Percentiles rank a stretch among this genome's conserved stretches.
Conservation (phyloP, 2,888 invertebrate genomes). For the Muschampia staudingeri region DNA sequence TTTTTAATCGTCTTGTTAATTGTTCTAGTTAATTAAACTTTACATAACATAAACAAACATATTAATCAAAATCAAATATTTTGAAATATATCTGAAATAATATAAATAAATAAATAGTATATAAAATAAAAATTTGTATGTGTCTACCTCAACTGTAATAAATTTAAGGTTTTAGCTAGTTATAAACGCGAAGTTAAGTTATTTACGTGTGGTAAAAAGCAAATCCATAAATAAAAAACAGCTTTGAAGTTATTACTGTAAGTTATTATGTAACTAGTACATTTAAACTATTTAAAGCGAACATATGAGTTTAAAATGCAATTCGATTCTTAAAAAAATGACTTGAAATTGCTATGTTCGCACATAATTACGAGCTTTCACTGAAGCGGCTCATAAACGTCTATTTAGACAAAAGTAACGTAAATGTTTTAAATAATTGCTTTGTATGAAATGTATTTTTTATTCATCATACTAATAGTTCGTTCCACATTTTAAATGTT, state of each 20-base stretch:
- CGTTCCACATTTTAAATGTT: background rate
- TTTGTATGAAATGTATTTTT: background rate
- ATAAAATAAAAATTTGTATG: background rate
- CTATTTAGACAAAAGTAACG: background rate
- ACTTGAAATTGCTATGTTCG: slow-evolving; percentile 54
- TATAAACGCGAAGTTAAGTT: background rate
- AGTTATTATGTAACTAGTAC: background rate
- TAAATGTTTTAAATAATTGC: background rate
- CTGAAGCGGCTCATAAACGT: slow-evolving; percentile 16
- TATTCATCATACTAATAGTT: background rate
- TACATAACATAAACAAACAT: background rate
- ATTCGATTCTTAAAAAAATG: slow-evolving; percentile 12
- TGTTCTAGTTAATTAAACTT: background rate
- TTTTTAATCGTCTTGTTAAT: background rate
- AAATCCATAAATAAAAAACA: background rate
- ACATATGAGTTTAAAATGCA: background rate
- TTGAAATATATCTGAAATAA: background rate
- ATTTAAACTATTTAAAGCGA: background rate
- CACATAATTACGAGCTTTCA: slow-evolving; percentile 54
- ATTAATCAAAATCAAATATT: too few species aligned
- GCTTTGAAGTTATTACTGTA: background rate
- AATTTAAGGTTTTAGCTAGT: background rate
- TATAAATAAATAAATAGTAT: too few species aligned
- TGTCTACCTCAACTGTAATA: background rate
- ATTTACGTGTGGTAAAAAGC: background rate